phyloP scores from a whole-genome alignment of 2,888 invertebrate genomes.

The Dynastes grantii region DNA sequence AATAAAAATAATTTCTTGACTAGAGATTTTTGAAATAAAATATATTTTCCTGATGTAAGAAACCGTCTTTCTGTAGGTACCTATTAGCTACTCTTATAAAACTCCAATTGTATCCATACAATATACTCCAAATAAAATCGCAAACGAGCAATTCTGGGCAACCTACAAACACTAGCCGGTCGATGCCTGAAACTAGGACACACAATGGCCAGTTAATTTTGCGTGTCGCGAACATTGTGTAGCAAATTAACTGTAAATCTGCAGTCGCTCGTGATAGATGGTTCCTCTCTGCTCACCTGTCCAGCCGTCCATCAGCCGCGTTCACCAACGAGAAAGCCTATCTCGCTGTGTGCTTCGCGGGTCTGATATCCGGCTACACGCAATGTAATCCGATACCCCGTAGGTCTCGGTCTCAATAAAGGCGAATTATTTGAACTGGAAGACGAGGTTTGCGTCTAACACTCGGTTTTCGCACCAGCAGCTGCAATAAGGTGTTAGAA shows the following conservation, averaged over 20 bases:
- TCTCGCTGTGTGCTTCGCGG: slow-evolving; percentile 54
- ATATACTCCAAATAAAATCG: background rate
- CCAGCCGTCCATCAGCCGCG: slow-evolving; percentile 59
- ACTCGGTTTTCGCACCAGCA: no score
- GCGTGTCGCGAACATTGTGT: slow-evolving; percentile 68
- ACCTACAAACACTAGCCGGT: background rate
- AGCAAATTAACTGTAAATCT: slow-evolving; percentile 69
- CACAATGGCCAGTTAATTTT: slow-evolving; percentile 67
- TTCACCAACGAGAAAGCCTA: slow-evolving; percentile 59
- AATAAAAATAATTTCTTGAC: no score
- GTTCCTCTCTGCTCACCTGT: slow-evolving; percentile 63
- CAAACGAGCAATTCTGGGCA: background rate
- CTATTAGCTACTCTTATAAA: no score
- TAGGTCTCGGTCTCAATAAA: slow-evolving; percentile 47
- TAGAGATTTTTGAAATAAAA: no score
- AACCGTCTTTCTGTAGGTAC: no score
- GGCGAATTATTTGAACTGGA: slow-evolving; percentile 32
- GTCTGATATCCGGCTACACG: slow-evolving; percentile 61
- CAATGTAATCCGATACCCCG: slow-evolving; percentile 50
- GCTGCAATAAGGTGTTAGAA: no score
- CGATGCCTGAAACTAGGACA: slow-evolving; percentile 53
- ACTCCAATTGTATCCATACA: background rate
- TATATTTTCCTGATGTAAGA: no score
- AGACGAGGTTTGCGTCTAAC: no score
- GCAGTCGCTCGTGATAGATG: slow-evolving; percentile 65